These are phyloP conservation scores for Choloepus didactylus DNA, from an alignment of 2,797 vertebrate species.

Conservation along the genomic window DNA sequence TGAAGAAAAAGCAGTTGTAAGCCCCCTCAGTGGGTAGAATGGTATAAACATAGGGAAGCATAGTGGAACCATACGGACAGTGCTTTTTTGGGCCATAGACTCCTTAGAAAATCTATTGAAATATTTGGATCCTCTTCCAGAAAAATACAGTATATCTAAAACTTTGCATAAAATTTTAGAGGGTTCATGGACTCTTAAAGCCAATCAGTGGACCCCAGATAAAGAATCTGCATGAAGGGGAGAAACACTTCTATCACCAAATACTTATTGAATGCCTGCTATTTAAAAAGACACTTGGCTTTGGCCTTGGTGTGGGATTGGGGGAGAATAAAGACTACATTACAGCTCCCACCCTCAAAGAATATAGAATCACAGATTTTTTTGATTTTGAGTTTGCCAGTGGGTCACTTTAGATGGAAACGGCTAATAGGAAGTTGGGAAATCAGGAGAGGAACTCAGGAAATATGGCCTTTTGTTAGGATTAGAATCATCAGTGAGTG, in stretches of 20 bases:
- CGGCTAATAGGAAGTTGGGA: not conserved
- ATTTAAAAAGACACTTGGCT: not conserved
- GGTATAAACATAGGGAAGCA: not conserved
- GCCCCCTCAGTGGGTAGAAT: not conserved
- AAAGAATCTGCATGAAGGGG: not conserved
- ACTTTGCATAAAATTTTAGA: not conserved
- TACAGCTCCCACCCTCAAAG: not conserved
- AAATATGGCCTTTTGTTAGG: not conserved
- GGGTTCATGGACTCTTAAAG: not conserved
- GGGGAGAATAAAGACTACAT: not conserved
- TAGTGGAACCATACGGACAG: not conserved
- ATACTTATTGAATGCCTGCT: not conserved
- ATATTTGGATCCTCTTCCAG: not conserved
- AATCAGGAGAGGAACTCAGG: not conserved
- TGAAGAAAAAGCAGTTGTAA: not conserved
- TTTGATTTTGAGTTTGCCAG: not conserved
- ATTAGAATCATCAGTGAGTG: not conserved
- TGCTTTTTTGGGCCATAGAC: not conserved
- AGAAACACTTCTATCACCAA: not conserved
- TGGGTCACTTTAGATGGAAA: not conserved
- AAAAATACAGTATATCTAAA: not conserved
- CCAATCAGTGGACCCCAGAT: not conserved
- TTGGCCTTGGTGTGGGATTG: not conserved
- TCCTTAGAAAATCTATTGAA: conserved; percentile 18
- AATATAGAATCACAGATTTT: not conserved